A percentile compares a stretch with the other conserved stretches of the same genome.
These are phyloP conservation scores for Microctonus hyperodae DNA, from an alignment of 2,888 invertebrate species.

Conservation along the genomic window DNA sequence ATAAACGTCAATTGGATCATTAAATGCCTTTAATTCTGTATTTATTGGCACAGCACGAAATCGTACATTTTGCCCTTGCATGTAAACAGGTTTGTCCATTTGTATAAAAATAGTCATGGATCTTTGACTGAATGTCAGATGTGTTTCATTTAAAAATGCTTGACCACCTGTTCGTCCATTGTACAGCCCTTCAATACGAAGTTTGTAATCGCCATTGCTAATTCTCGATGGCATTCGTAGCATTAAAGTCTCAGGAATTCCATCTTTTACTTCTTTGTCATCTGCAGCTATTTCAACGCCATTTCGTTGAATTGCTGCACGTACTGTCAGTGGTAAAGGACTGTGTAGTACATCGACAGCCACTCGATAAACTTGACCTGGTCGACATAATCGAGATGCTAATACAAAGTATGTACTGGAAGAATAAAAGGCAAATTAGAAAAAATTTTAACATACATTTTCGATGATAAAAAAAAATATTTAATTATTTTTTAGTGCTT, in stretches of 20 bases:
- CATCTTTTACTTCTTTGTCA: slow-evolving; percentile 81
- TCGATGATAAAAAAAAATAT: not conserved
- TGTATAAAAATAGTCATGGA: slow-evolving; percentile 97
- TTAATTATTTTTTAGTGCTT: slow-evolving; percentile 37
- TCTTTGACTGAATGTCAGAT: slow-evolving; percentile 83
- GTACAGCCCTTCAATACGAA: slow-evolving; percentile 83
- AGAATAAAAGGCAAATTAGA: no score
- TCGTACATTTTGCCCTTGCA: slow-evolving; percentile 88
- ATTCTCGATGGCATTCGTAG: slow-evolving; percentile 89
- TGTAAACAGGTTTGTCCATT: slow-evolving; percentile 93
- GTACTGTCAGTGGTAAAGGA: slow-evolving; percentile 80
- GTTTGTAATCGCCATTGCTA: slow-evolving; percentile 81
- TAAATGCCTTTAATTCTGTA: slow-evolving; percentile 89
- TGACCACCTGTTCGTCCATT: slow-evolving; percentile 83
- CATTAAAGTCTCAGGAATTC: slow-evolving; percentile 88
- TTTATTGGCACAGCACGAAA: slow-evolving; percentile 93
- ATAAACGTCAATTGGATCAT: slow-evolving; percentile 89
- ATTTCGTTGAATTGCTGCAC: slow-evolving; percentile 88
- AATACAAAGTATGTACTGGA: slow-evolving; percentile 90
- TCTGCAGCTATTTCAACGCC: slow-evolving; percentile 90
- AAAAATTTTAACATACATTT: no score
- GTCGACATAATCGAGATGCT: slow-evolving; percentile 89
- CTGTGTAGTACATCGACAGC: slow-evolving; percentile 84
- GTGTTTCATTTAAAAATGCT: slow-evolving; percentile 89
- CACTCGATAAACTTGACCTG: slow-evolving; percentile 89